Conservation (phyloP, 1,140 invertebrate genomes). For the Nasonia vitripennis region DNA sequence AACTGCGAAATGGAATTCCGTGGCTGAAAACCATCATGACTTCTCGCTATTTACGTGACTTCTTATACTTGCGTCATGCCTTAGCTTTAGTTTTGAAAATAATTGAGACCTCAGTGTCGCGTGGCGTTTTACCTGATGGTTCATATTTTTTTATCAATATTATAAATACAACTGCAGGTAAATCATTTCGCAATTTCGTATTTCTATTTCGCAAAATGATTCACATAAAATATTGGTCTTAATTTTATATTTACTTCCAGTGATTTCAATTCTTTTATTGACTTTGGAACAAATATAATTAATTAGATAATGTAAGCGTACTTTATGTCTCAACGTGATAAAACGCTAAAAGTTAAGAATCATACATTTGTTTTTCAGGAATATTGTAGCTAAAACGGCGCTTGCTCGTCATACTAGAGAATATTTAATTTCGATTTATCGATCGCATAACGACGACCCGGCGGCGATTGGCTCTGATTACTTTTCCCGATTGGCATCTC, state of each 20-base stretch:
- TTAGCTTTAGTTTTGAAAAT: not conserved
- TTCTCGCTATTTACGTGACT: too few species aligned
- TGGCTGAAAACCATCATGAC: not conserved
- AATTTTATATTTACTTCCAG: too few species aligned
- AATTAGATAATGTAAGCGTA: too few species aligned
- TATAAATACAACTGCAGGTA: too few species aligned
- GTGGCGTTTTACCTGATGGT: not conserved
- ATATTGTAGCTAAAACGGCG: not conserved
- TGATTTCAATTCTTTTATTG: too few species aligned
- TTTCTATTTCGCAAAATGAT: too few species aligned
- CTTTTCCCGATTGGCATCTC: conserved; percentile 44
- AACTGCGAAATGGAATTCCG: not conserved
- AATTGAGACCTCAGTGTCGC: not conserved
- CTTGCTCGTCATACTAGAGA: not conserved
- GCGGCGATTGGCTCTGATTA: conserved; percentile 47
- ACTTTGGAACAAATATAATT: too few species aligned
- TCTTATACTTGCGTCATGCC: not conserved
- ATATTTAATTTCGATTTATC: conserved; percentile 38
- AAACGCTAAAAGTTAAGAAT: not conserved
- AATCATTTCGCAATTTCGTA: too few species aligned
- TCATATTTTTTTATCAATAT: too few species aligned
- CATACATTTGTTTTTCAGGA: not conserved
- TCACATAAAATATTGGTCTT: too few species aligned
- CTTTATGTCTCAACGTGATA: too few species aligned
- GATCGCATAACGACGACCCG: conserved; percentile 15